Evolutionary conservation across 2,797 vertebrate genomes (phyloP).

Genomic region (Danio aesculapii): DNA sequence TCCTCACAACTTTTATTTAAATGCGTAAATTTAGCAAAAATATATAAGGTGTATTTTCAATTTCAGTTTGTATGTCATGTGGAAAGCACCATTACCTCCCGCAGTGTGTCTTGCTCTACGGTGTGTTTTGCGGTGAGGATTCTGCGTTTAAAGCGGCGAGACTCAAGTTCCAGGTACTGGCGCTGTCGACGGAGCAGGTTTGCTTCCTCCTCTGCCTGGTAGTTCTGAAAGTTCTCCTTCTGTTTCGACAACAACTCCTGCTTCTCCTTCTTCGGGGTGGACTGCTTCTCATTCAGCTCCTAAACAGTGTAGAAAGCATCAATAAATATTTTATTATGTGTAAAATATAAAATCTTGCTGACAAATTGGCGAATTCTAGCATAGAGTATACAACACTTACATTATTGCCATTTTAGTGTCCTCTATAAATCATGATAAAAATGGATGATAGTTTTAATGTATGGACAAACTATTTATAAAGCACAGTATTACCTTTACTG

Average conservation of each 20-base stretch:
- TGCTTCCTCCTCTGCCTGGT: conserved; percentile 97
- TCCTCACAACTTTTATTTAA: no score
- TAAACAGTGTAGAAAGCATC: conserved; percentile 65
- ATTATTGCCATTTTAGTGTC: no score
- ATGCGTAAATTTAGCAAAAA: no score
- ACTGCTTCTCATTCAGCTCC: conserved; percentile 98
- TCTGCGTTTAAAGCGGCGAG: conserved; percentile 94
- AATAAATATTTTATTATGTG: background rate
- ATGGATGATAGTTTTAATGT: no score
- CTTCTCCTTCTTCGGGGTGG: conserved; percentile 98
- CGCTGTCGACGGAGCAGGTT: conserved; percentile 94
- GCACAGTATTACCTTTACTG: no score
- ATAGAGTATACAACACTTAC: no score
- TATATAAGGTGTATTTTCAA: no score
- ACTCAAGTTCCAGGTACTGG: conserved; percentile 96
- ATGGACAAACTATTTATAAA: no score
- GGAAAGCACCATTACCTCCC: conserved; percentile 60
- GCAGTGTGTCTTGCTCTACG: conserved; percentile 93
- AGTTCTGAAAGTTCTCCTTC: conserved; percentile 98
- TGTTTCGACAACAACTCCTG: conserved; percentile 98
- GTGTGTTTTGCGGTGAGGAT: conserved; percentile 96
- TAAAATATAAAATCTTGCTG: no score
- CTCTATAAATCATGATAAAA: no score
- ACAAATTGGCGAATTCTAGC: no score
- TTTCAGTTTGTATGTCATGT: no score